Evolutionary conservation across 1,140 invertebrate species (phyloP), one percentile per base, ranked within the genome.

Genomic region (Drosophila truncata): DNA sequence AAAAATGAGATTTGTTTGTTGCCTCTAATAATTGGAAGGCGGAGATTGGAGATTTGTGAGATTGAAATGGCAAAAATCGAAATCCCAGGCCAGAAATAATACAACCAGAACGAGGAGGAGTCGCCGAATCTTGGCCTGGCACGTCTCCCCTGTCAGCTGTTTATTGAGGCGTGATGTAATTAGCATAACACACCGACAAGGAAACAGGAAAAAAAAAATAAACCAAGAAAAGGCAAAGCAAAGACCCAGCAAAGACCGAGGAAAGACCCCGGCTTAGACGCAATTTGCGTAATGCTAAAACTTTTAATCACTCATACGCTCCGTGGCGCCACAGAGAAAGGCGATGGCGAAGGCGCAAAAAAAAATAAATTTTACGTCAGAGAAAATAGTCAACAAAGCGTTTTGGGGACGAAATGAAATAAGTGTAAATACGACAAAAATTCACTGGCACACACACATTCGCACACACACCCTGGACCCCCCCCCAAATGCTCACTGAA

Each of bases 221-320:
- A 31, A 18, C n/a, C 25, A 29, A 25, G 23, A 64, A 44, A 44
- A 31, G 29, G 49, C 9, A 31, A 11, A 41, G 47, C 37, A 55
- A 50, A 42, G 33, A n/a, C 35, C 41, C 10, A 64, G 49, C 59
- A 31, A 50, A 20, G 49, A 52, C 4, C 47, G 2, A 20, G 54
- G 27, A 57, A 58, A 47, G 42, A n/a, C 35, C 46, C 20, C 55
- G 65, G 69, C 72, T 90, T 75, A 88, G 72, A 62, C 73, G 73
- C 77, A 90, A 88, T 90, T 90, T 79, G 82, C 70, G 84, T 79
- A 90, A 90, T 90, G 86, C 75, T 63, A 54, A 90, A 90, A 90
- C 74, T 90, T 90, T 79, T 90, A 90, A 91, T 90, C 85, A 85
- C 81, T 90, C 85, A 90, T 90, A 88, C 85, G 85, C 78, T 72